Base-by-base conservation (phyloP, 2,113 vertebrate species). In the Melanerpes formicivorus region DNA sequence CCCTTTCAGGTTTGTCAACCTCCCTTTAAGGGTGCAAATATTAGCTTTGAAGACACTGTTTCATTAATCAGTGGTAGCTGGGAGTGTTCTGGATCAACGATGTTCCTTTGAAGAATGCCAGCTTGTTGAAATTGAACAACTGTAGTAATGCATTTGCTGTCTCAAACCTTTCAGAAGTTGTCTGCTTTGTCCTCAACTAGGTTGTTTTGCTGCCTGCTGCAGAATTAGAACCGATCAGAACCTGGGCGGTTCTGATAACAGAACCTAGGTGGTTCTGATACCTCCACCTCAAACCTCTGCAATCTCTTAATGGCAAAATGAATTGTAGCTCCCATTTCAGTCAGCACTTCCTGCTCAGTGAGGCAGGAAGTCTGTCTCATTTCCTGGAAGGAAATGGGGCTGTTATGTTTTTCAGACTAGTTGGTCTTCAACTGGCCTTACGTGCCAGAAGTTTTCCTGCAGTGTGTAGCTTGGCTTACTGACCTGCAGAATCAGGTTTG, bases 91-190 rank as follows among this genome's bases (percentile, higher is more conserved):
- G 21, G 66, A 82, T 89, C 75, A 82, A 64, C 67, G 44, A 8
- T 27, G 93, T 88, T 90, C 42, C 63, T 91, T 87, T 66, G 52
- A 60, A 87, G 67, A 95, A 95, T 22, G 23, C 23, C 60, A 93
- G 60, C 80, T 92, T 89, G 21, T 48, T 60, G 62, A 85, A 90
- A 74, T 56, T 0, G 7, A 85, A 69, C 56, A 63, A 67, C 5
- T 32, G 27, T 21, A 70, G 27, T 48, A 64, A 80, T 25, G 37
- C 11, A 71, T 25, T 22, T 80, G 32, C 30, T 55, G 13, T 37
- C 27, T 67, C 73, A 83, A 67, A 67, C 48, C 37, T 87, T 88
- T 63, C 21, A 63, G 74, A 70, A 84, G n/a, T n/a, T 63, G 8
- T 16, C 46, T 37, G 23, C 19, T 63, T 82, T 70, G n/a, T 64